A percentile compares a stretch with the other conserved stretches of the same genome.
Conservation (phyloP, 2,113 vertebrate genomes). For the Sinocyclocheilus rhinocerous region DNA sequence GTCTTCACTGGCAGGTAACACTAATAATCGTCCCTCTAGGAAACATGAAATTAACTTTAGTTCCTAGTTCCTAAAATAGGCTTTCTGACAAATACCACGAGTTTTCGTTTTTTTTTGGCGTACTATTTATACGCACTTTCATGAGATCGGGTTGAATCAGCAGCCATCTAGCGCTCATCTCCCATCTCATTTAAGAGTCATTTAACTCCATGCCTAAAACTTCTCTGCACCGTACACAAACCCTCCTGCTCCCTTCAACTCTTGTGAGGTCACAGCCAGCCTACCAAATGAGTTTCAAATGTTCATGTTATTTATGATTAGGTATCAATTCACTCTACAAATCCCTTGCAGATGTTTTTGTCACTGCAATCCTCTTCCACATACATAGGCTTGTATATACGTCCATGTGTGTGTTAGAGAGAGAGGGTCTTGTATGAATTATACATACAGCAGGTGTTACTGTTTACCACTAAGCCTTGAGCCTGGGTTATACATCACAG, state of each 20-base stretch:
- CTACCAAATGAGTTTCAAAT: slow-evolving; percentile 58
- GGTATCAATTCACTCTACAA: slow-evolving; percentile 60
- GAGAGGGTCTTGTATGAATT: slow-evolving; percentile 56
- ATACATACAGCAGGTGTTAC: slow-evolving; percentile 59
- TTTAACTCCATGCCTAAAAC: slow-evolving; percentile 59
- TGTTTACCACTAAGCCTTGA: slow-evolving; percentile 50
- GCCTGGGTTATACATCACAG: slow-evolving; percentile 37
- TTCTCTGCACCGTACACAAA: slow-evolving; percentile 23
- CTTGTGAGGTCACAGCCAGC: slow-evolving; percentile 39
- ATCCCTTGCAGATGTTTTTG: slow-evolving; percentile 62
- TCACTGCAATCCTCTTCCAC: slow-evolving; percentile 35
- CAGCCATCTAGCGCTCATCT: slow-evolving; percentile 76
- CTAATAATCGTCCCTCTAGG: no score
- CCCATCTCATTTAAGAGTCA: slow-evolving; percentile 75
- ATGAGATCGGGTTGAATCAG: slow-evolving; percentile 56
- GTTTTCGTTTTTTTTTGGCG: no score
- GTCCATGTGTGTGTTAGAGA: slow-evolving; percentile 29
- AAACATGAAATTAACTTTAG: no score
- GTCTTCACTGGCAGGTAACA: no score
- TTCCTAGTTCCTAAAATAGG: no score
- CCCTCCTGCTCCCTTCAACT: slow-evolving; percentile 22
- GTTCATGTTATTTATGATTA: slow-evolving; percentile 62
- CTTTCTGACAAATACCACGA: no score
- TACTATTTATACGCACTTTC: no score
- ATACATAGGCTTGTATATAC: slow-evolving; percentile 39